A percentile compares a stretch with the other conserved stretches of the same genome.
These are phyloP conservation scores for Itoplectis maculator DNA, from an alignment of 2,888 invertebrate species.

Conservation along the genomic window DNA sequence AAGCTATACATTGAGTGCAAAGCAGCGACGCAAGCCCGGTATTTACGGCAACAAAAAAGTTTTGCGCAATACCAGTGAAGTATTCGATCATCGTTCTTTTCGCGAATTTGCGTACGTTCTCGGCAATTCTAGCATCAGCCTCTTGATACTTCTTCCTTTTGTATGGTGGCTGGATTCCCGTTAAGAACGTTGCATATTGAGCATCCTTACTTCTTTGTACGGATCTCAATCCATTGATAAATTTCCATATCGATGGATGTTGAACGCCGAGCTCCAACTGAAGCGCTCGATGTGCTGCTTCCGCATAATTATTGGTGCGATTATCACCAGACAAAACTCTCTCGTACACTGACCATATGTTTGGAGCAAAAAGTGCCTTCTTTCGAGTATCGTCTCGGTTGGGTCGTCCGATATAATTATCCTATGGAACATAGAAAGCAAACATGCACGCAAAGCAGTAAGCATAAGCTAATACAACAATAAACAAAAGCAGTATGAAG, in stretches of 20 bases:
- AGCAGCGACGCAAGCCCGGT: not conserved
- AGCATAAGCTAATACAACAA: not conserved
- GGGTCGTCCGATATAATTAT: slow-evolving; percentile 33
- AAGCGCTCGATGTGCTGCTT: slow-evolving; percentile 58
- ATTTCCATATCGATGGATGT: slow-evolving; percentile 47
- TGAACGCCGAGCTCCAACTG: slow-evolving; percentile 54
- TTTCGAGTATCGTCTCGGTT: slow-evolving; percentile 44
- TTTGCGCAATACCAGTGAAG: not conserved
- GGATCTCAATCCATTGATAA: slow-evolving; percentile 38
- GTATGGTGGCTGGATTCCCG: slow-evolving; percentile 4
- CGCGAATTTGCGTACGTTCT: not conserved
- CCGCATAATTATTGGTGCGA: slow-evolving; percentile 60
- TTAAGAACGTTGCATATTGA: not conserved
- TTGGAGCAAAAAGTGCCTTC: slow-evolving; percentile 30
- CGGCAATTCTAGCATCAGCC: slow-evolving; percentile 11
- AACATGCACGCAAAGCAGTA: slow-evolving; percentile 7
- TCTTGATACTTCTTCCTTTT: slow-evolving; percentile 8
- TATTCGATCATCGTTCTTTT: slow-evolving; percentile 13
- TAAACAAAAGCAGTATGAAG: not conserved
- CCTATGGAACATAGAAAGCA: not conserved
- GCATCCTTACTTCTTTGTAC: not conserved
- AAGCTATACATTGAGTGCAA: no score
- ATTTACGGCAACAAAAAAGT: slow-evolving; percentile 4
- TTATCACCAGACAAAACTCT: slow-evolving; percentile 45
- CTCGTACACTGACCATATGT: slow-evolving; percentile 55